A percentile compares a stretch with the other conserved stretches of the same genome.
Conservation (phyloP, 2,113 vertebrate genomes). For the Tricholaema leucomelas region DNA sequence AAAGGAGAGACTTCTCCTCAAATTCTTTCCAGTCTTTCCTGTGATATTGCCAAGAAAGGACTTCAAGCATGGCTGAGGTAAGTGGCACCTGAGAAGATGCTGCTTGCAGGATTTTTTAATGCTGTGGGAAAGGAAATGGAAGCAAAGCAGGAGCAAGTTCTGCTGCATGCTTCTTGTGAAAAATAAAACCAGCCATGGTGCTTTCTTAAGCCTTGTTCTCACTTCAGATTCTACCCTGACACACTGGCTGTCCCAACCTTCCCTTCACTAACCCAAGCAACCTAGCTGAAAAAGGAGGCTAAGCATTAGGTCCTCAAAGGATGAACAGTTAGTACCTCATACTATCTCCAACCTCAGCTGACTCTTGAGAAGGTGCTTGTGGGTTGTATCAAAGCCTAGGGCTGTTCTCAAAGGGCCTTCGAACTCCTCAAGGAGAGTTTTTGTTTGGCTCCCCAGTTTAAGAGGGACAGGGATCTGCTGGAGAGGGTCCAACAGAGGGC, state of each 20-base stretch:
- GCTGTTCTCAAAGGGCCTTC: no score
- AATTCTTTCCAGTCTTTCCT: not conserved
- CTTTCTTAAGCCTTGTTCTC: not conserved
- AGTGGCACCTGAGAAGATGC: not conserved
- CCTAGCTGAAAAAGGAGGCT: not conserved
- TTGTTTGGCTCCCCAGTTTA: no score
- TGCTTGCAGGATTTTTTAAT: not conserved
- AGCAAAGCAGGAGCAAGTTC: not conserved
- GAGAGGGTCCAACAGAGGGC: no score
- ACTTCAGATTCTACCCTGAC: not conserved
- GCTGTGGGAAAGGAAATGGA: not conserved
- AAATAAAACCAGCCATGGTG: not conserved
- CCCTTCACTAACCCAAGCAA: not conserved
- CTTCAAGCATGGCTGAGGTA: not conserved
- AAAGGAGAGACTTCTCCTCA: not conserved
- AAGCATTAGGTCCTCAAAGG: not conserved
- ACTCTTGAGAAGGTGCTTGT: no score
- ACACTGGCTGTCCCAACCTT: not conserved
- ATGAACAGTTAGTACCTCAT: not conserved
- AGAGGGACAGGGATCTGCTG: no score
- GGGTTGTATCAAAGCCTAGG: no score
- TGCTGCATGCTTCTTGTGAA: not conserved
- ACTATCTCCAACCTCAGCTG: no score
- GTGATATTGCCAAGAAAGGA: not conserved
- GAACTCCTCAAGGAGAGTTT: no score